Percentiles rank a stretch among this genome's conserved stretches.
Evolutionary conservation across 2,888 invertebrate genomes (phyloP).

Genomic region (Mythimna ferrago): DNA sequence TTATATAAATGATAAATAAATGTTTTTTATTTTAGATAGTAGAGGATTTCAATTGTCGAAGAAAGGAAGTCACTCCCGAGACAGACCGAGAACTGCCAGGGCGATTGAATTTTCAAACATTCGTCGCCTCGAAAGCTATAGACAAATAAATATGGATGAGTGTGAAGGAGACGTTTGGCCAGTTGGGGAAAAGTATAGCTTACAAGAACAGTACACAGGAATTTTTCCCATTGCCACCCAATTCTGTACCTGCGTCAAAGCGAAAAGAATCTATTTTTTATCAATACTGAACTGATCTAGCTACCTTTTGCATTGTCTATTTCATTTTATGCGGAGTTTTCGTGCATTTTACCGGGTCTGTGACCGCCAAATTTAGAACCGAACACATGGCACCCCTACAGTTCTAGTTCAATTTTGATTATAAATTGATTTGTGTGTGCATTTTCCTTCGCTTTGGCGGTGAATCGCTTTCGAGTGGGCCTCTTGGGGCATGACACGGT

Average conservation of each 20-base stretch:
- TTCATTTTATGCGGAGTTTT: conserved; percentile 53
- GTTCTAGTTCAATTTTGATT: conserved; percentile 39
- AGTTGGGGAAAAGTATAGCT: conserved; percentile 12
- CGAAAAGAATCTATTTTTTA: conserved; percentile 57
- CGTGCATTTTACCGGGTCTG: conserved; percentile 46
- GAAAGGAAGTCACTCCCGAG: not conserved
- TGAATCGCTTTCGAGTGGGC: conserved; percentile 24
- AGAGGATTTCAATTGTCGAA: not conserved
- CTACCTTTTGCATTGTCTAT: conserved; percentile 51
- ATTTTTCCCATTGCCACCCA: conserved; percentile 7
- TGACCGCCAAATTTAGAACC: conserved; percentile 49
- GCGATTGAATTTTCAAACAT: conserved; percentile 21
- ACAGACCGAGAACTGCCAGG: not conserved
- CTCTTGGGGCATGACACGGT: conserved; percentile 40
- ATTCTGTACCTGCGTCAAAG: conserved; percentile 42
- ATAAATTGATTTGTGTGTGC: conserved; percentile 39
- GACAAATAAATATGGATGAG: conserved; percentile 45
- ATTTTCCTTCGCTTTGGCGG: conserved; percentile 8
- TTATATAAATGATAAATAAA: too few species aligned
- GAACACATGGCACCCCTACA: conserved; percentile 28
- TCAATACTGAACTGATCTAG: conserved; percentile 38
- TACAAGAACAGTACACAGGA: not conserved
- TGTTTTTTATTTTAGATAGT: too few species aligned
- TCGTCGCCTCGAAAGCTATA: conserved; percentile 17
- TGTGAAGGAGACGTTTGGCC: conserved; percentile 15